phyloP scores from a whole-genome alignment of 92 coral and sea anemone species.

The Porites lobata region DNA sequence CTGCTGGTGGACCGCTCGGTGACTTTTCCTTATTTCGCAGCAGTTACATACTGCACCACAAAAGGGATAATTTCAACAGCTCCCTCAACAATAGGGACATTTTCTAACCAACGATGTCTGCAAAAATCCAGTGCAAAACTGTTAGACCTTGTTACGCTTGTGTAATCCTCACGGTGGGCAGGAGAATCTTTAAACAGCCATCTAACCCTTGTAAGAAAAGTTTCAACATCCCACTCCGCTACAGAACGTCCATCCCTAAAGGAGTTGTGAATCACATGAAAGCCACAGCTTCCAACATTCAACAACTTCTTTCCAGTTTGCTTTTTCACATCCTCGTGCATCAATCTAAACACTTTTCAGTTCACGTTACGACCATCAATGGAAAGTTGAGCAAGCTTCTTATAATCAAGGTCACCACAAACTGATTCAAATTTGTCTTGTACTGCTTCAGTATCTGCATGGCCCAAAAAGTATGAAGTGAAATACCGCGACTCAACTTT shows the following conservation, averaged over 20 bases:
- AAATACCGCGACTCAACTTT: constrained; percentile 37
- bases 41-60: constrained; percentile 33
- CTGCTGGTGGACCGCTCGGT: not conserved
- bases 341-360: constrained; percentile 32
- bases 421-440: constrained; percentile 30
- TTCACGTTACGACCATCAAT: constrained; percentile 50
- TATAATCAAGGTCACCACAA: constrained; percentile 12
- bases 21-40: constrained; percentile 34
- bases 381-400: constrained; percentile 31
- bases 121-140: constrained; percentile 53
- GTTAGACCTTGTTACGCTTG: constrained; percentile 36
- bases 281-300: constrained; percentile 52
- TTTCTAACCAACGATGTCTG: constrained; percentile 52
- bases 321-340: constrained; percentile 26
- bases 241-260: constrained; percentile 47
- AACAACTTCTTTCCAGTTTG: constrained; percentile 28
- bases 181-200: constrained; percentile 59
- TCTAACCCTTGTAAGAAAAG: constrained; percentile 27
- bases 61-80: constrained; percentile 27
- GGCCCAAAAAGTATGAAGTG: constrained; percentile 61
- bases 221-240: constrained; percentile 54
- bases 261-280: constrained; percentile 59
- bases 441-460: constrained; percentile 58
- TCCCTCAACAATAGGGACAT: constrained; percentile 29
- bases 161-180: constrained; percentile 52